These are phyloP conservation scores for Pagrus major DNA, from an alignment of 2,113 vertebrate genomes.

Conservation along the genomic window DNA sequence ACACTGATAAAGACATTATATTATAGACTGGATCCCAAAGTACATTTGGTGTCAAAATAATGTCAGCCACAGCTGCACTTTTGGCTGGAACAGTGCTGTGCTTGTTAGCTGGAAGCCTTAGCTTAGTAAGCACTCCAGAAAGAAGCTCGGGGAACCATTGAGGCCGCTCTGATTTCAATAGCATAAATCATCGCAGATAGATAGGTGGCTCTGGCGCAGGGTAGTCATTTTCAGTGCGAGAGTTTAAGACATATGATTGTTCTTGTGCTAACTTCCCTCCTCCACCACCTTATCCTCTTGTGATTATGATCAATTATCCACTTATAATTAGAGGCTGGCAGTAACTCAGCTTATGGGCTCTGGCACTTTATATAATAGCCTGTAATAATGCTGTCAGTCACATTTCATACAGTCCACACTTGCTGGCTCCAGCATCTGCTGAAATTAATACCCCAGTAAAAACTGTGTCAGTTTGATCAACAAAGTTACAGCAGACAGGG, in stretches of 20 bases:
- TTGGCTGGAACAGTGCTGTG: conserved; percentile 8
- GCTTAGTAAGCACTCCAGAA: conserved; percentile 42
- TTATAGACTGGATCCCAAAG: conserved; percentile 20
- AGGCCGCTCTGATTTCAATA: conserved; percentile 45
- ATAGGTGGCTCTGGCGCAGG: conserved; percentile 53
- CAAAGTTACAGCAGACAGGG: conserved; percentile 6
- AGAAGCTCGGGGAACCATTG: conserved; percentile 15
- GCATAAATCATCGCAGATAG: conserved; percentile 59
- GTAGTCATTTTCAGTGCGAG: conserved; percentile 67
- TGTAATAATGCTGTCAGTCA: conserved; percentile 79
- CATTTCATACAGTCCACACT: conserved; percentile 59
- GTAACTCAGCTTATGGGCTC: conserved; percentile 70
- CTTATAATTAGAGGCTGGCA: conserved; percentile 77
- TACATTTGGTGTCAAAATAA: conserved; percentile 27
- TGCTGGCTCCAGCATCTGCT: conserved; percentile 46
- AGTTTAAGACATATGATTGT: conserved; percentile 72
- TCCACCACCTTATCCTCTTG: conserved; percentile 71
- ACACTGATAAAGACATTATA: neutral
- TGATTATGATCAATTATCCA: conserved; percentile 81
- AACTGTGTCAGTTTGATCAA: conserved; percentile 31
- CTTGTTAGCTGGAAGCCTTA: conserved; percentile 14
- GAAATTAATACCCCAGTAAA: conserved; percentile 43
- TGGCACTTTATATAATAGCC: conserved; percentile 73
- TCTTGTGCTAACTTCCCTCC: conserved; percentile 68
- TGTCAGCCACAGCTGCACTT: conserved; percentile 39